These are phyloP conservation scores for Trematomus loennbergii DNA, from an alignment of 2,113 vertebrate species.

Conservation along the genomic window DNA sequence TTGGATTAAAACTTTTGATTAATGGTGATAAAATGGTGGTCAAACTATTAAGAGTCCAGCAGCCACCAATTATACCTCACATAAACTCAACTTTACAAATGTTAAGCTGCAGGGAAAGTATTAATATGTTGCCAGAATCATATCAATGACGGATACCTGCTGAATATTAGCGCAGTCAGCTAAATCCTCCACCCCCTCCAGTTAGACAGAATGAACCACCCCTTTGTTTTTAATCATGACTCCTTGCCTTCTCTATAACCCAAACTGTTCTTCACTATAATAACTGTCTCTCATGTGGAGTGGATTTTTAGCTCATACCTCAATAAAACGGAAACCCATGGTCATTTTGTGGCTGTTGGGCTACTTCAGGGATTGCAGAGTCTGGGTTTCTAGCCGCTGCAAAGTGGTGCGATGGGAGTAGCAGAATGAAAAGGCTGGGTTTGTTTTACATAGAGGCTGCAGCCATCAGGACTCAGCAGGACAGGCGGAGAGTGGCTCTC, in stretches of 20 bases:
- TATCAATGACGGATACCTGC: slow-evolving; percentile 65
- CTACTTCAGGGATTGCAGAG: slow-evolving; percentile 75
- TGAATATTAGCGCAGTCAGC: slow-evolving; percentile 68
- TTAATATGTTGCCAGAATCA: slow-evolving; percentile 69
- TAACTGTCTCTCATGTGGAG: slow-evolving; percentile 64
- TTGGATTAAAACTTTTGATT: slow-evolving; percentile 59
- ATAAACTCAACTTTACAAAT: slow-evolving; percentile 70
- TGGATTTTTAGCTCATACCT: slow-evolving; percentile 61
- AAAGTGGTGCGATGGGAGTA: slow-evolving; percentile 64
- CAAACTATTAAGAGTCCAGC: slow-evolving; percentile 64
- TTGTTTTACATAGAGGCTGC: slow-evolving; percentile 85
- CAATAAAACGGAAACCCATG: slow-evolving; percentile 74
- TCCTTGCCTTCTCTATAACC: slow-evolving; percentile 50
- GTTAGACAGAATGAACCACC: slow-evolving; percentile 62
- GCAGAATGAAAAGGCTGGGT: slow-evolving; percentile 82
- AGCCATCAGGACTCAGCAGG: slow-evolving; percentile 80
- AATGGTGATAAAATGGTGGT: slow-evolving; percentile 46
- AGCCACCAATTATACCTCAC: slow-evolving; percentile 53
- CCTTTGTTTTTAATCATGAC: slow-evolving; percentile 71
- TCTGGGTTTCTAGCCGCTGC: slow-evolving; percentile 56
- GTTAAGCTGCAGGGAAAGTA: slow-evolving; percentile 63
- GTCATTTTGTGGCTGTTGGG: slow-evolving; percentile 71
- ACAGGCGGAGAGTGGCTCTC: slow-evolving; percentile 72
- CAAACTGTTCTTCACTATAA: slow-evolving; percentile 62
- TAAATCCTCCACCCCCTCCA: slow-evolving; percentile 64